phyloP scores from a whole-genome alignment of 2,888 invertebrate species.

The Ormyrus thymus region DNA sequence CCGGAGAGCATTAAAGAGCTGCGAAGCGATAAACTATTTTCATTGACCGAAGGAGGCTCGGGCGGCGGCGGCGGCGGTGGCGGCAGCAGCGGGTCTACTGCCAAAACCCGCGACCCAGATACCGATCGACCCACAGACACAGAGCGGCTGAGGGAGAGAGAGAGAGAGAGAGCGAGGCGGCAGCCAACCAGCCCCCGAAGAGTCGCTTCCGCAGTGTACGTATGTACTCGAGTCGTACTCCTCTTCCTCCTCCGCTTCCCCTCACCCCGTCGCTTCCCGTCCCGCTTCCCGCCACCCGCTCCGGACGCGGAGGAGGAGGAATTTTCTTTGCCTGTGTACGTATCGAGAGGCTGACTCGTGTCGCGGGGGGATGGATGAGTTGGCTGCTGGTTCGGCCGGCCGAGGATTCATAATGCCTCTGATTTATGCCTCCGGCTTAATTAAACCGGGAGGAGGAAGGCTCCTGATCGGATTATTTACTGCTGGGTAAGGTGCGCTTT shows the following conservation, averaged over 20 bases:
- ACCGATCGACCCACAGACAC: constrained; percentile 74
- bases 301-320: background rate
- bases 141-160: constrained; percentile 53
- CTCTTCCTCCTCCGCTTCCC: constrained; percentile 22
- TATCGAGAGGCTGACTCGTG: too few relatives aligned
- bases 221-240: constrained; percentile 48
- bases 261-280: background rate
- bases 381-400: too few relatives aligned
- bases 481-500: too few relatives aligned
- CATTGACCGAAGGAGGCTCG: constrained; percentile 38
- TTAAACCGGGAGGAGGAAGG: too few relatives aligned
- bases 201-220: constrained; percentile 54
- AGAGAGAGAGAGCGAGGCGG: constrained; percentile 11
- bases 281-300: background rate
- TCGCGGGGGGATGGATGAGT: too few relatives aligned
- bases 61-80: constrained; percentile 2
- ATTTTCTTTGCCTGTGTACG: background rate
- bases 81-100: constrained; percentile 63
- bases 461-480: too few relatives aligned
- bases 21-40: constrained; percentile 53
- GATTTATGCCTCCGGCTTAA: too few relatives aligned
- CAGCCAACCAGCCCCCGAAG: constrained; percentile 18
- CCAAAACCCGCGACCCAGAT: constrained; percentile 75
- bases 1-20: constrained; percentile 29
- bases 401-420: too few relatives aligned